phyloP scores from a whole-genome alignment of 2,888 invertebrate genomes.

The Chaetoderma sp. region DNA sequence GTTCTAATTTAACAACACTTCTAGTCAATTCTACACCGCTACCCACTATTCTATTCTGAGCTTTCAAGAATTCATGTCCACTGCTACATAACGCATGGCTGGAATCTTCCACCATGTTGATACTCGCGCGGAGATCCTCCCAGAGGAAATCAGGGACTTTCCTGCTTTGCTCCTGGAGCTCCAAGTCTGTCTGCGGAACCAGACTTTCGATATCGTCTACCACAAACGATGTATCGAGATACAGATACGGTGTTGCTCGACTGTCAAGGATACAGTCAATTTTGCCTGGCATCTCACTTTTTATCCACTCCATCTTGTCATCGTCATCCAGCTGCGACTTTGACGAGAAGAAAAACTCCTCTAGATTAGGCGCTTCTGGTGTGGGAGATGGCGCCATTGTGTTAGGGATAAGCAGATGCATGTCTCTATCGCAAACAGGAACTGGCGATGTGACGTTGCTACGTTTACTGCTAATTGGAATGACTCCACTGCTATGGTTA shows the following conservation, averaged over 20 bases:
- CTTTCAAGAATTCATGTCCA: too few species aligned
- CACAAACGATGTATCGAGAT: neutral
- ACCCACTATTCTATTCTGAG: neutral
- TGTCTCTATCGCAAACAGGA: too few species aligned
- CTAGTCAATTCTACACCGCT: neutral
- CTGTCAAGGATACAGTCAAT: neutral
- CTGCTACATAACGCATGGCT: too few species aligned
- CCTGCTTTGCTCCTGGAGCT: constrained; percentile 23
- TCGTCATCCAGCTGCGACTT: too few species aligned
- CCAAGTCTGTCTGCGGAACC: constrained; percentile 3
- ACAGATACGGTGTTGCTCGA: neutral
- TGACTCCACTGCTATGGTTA: too few species aligned
- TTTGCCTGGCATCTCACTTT: neutral
- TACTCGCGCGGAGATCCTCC: constrained; percentile 59
- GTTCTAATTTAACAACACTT: neutral
- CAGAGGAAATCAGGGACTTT: constrained; percentile 50
- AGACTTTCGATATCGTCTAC: neutral
- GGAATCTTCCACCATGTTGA: constrained; percentile 45
- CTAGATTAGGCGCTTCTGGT: too few species aligned
- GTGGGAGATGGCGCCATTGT: too few species aligned
- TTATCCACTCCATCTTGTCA: too few species aligned
- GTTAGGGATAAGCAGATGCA: too few species aligned
- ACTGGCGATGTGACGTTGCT: too few species aligned
- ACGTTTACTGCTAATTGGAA: too few species aligned
- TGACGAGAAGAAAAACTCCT: too few species aligned